Evolutionary conservation across 2,888 invertebrate genomes (phyloP).

Genomic region (Cryptophagus acutangulus): DNA sequence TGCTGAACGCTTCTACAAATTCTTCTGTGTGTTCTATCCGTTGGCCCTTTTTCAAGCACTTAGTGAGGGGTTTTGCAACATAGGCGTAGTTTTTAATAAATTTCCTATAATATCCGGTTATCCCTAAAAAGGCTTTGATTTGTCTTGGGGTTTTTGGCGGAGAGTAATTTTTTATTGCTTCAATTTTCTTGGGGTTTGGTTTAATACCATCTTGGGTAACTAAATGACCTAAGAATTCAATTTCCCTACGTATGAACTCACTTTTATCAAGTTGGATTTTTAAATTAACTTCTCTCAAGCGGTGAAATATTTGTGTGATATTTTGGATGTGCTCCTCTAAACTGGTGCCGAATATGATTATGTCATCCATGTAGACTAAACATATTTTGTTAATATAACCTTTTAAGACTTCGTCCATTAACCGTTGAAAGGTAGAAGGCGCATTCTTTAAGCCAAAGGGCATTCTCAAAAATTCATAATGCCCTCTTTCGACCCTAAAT

Average conservation of each 20-base stretch:
- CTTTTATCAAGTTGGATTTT: conserved; percentile 20
- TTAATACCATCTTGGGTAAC: conserved; percentile 11
- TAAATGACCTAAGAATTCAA: conserved; percentile 14
- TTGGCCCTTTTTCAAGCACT: conserved; percentile 16
- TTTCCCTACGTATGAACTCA: conserved; percentile 12
- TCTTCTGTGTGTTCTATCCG: conserved; percentile 6
- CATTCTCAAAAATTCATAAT: not conserved
- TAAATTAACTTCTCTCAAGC: conserved; percentile 14
- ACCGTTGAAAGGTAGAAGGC: not conserved
- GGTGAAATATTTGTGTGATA: conserved; percentile 15
- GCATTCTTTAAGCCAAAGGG: not conserved
- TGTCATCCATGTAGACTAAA: conserved; percentile 21
- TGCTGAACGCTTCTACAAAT: conserved; percentile 12
- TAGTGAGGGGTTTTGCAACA: conserved; percentile 18
- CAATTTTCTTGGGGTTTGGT: conserved; percentile 11
- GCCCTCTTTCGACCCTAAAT: not conserved
- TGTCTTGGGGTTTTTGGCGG: conserved; percentile 12
- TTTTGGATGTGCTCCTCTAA: conserved; percentile 17
- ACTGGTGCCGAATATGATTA: conserved; percentile 15
- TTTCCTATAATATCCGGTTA: conserved; percentile 14
- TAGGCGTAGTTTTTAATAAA: conserved; percentile 15
- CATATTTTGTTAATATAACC: conserved; percentile 14
- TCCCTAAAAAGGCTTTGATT: conserved; percentile 12
- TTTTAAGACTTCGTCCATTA: conserved; percentile 1
- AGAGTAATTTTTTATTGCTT: conserved; percentile 10